These are phyloP conservation scores for Ernsta delagoae DNA, from an alignment of 2,888 invertebrate species.

Conservation along the genomic window DNA sequence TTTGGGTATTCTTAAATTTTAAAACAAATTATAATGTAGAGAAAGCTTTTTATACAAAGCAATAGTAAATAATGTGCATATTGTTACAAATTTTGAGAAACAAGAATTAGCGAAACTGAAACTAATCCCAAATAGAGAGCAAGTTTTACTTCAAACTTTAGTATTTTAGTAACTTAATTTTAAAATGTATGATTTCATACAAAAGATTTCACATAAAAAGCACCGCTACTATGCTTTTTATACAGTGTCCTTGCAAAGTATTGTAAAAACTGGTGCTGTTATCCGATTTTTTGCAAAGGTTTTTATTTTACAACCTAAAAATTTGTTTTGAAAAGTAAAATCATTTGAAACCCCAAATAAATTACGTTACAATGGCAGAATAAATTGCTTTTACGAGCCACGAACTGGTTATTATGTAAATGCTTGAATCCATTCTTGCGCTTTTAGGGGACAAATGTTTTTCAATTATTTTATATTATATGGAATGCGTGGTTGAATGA, in stretches of 20 bases:
- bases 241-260: neutral
- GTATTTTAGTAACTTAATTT: neutral
- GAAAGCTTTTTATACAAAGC: too few species aligned
- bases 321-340: constrained; percentile 5
- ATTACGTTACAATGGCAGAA: constrained; percentile 21
- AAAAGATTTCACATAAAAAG: constrained; percentile 2
- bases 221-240: constrained; percentile 1
- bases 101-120: too few species aligned
- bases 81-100: too few species aligned
- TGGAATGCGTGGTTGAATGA: neutral
- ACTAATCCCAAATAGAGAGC: too few species aligned
- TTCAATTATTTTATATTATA: neutral
- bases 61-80: too few species aligned
- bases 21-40: too few species aligned
- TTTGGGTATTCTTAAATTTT: too few species aligned
- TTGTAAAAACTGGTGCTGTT: constrained; percentile 1
- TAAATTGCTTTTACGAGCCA: constrained; percentile 11
- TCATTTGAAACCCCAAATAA: constrained; percentile 10
- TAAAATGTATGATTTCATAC: neutral
- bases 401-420: constrained; percentile 16
- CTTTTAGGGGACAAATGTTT: neutral
- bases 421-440: constrained; percentile 7
- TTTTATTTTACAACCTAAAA: constrained; percentile 15
- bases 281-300: neutral
- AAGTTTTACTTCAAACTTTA: too few species aligned